Percentiles rank a stretch among this genome's conserved stretches.
These are phyloP conservation scores for Parapristionchus giblindavisi DNA, from an alignment of 2,888 invertebrate species.

Conservation along the genomic window DNA sequence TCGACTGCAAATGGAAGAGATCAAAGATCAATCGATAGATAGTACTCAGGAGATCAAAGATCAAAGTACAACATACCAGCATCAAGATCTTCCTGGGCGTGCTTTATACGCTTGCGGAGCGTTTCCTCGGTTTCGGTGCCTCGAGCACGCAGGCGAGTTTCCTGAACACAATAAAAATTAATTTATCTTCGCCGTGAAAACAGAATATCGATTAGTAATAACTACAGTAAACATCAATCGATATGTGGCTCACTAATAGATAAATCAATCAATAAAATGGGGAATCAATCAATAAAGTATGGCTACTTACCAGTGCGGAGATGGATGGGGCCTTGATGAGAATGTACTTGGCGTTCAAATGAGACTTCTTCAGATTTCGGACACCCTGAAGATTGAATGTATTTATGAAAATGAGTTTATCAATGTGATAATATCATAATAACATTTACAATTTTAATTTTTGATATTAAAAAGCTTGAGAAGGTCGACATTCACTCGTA, in stretches of 20 bases:
- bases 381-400: conserved; percentile 77
- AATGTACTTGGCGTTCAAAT: conserved; percentile 84
- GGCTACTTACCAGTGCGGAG: conserved; percentile 50
- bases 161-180: too few relatives aligned
- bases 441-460: too few relatives aligned
- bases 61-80: too few relatives aligned
- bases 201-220: conserved; percentile 27
- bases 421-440: too few relatives aligned
- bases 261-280: neutral
- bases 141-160: conserved; percentile 75
- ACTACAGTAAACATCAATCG: neutral
- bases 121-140: conserved; percentile 91
- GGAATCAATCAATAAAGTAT: neutral
- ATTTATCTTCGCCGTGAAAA: neutral
- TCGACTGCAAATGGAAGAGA: conserved; percentile 54
- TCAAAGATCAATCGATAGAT: too few relatives aligned
- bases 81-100: conserved; percentile 84
- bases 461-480: too few relatives aligned
- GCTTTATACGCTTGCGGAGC: conserved; percentile 80
- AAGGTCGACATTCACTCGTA: neutral
- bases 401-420: conserved; percentile 11
- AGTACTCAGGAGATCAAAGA: too few relatives aligned
- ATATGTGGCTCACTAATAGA: neutral
- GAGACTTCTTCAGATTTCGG: conserved; percentile 81
- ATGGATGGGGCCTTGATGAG: conserved; percentile 86